Conservation (phyloP, 2,113 vertebrate genomes). For the Corythornis vintsioides region DNA sequence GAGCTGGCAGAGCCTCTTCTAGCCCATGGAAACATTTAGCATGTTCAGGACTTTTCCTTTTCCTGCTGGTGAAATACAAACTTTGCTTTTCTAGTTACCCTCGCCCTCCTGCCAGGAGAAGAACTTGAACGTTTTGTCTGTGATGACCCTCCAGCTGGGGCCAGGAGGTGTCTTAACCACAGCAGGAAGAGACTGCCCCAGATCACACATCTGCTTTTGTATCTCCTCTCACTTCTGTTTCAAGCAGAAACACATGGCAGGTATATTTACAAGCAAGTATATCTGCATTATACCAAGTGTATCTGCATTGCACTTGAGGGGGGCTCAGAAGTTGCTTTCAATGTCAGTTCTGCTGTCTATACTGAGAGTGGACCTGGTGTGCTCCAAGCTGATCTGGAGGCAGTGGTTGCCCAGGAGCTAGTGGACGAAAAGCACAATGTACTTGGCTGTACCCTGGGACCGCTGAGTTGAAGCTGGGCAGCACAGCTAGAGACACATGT, state of each 20-base stretch:
- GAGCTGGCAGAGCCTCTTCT: background rate
- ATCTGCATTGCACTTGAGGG: background rate
- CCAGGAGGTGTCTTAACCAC: background rate
- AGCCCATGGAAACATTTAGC: background rate
- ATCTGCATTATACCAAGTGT: background rate
- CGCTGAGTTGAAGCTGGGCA: background rate
- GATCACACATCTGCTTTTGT: conserved; percentile 26
- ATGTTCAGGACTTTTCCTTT: background rate
- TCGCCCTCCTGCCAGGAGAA: background rate
- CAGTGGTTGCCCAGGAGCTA: background rate
- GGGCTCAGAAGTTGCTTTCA: background rate
- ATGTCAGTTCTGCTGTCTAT: background rate
- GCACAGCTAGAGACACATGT: background rate
- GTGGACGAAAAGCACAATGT: background rate
- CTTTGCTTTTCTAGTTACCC: conserved; percentile 8
- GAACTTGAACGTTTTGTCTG: conserved; percentile 17
- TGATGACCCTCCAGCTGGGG: background rate
- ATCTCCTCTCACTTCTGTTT: conserved; percentile 8
- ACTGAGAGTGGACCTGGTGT: background rate
- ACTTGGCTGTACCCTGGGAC: background rate
- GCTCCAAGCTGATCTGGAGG: background rate
- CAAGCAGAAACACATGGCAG: conserved; percentile 38
- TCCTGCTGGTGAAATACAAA: background rate
- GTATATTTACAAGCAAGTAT: background rate
- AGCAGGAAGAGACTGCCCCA: background rate